phyloP scores from a whole-genome alignment of 2,113 vertebrate genomes.

The Rhinoderma darwinii region DNA sequence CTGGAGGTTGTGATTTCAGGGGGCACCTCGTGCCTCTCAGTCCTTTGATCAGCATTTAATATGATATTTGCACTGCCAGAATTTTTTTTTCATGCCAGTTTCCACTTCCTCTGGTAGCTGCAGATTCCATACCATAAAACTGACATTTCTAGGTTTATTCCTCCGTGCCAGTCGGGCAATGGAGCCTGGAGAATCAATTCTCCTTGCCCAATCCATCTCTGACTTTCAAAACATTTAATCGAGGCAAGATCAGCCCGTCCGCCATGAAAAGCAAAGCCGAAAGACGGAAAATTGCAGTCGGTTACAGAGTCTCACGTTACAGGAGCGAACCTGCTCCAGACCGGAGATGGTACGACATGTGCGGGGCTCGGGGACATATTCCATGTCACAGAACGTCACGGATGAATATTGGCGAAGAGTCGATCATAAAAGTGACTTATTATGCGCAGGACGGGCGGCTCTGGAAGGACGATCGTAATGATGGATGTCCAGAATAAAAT shows the following conservation, averaged over 20 bases:
- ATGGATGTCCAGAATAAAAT: not conserved
- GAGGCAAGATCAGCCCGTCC: constrained; percentile 68
- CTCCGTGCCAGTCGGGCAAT: constrained; percentile 76
- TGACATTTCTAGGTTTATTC: constrained; percentile 83
- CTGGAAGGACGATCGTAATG: not conserved
- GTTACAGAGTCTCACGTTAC: constrained; percentile 47
- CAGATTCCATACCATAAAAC: constrained; percentile 78
- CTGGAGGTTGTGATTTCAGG: constrained; percentile 13
- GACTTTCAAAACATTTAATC: constrained; percentile 77
- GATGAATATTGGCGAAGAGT: not conserved
- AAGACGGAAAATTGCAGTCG: constrained; percentile 33
- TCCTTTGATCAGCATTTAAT: constrained; percentile 33
- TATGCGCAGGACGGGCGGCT: not conserved
- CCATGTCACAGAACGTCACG: constrained; percentile 6
- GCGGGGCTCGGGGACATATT: constrained; percentile 35
- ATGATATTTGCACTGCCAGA: constrained; percentile 36
- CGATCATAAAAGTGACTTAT: not conserved
- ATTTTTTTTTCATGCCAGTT: constrained; percentile 68
- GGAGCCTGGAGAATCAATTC: constrained; percentile 80
- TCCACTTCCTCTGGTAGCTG: constrained; percentile 67
- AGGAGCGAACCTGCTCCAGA: constrained; percentile 17
- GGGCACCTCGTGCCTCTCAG: constrained; percentile 13
- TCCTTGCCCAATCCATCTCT: constrained; percentile 76
- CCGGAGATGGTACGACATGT: constrained; percentile 25
- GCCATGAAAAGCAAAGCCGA: constrained; percentile 63